Evolutionary conservation across 2,113 vertebrate genomes (phyloP).

Genomic region (Aegotheles bennettii): DNA sequence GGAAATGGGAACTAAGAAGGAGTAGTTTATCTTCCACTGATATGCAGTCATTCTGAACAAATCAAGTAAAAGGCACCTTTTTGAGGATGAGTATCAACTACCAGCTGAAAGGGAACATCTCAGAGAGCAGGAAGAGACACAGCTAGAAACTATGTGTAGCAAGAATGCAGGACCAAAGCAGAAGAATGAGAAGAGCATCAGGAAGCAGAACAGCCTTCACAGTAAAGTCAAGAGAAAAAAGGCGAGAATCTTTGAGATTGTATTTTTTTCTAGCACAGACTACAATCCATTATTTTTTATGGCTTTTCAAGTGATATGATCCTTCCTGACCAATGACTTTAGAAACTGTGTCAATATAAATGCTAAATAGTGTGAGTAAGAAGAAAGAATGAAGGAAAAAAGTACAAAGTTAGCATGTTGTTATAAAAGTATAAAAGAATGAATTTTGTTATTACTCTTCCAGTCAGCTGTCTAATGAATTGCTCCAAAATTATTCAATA

Average conservation of each 20-base stretch:
- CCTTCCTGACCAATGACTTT: background rate
- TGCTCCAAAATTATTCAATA: background rate
- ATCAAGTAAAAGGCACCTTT: background rate
- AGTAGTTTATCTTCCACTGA: background rate
- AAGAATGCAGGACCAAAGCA: background rate
- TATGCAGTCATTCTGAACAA: background rate
- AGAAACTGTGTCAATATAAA: background rate
- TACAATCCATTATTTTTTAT: background rate
- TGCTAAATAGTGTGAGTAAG: background rate
- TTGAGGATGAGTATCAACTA: background rate
- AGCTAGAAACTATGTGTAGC: background rate
- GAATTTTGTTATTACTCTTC: background rate
- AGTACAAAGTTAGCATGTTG: background rate
- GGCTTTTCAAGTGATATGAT: background rate
- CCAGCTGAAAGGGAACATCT: background rate
- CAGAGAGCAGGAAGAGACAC: background rate
- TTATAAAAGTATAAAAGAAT: background rate
- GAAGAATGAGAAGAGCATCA: background rate
- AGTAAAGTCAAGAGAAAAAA: background rate
- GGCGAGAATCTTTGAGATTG: background rate
- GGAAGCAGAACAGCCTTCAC: background rate
- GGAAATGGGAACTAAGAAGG: background rate
- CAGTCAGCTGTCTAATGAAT: background rate
- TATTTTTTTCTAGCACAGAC: background rate
- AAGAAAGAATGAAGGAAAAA: background rate